Evolutionary conservation across 2,797 vertebrate genomes (phyloP).

Genomic region (Leucoraja ocellata): DNA sequence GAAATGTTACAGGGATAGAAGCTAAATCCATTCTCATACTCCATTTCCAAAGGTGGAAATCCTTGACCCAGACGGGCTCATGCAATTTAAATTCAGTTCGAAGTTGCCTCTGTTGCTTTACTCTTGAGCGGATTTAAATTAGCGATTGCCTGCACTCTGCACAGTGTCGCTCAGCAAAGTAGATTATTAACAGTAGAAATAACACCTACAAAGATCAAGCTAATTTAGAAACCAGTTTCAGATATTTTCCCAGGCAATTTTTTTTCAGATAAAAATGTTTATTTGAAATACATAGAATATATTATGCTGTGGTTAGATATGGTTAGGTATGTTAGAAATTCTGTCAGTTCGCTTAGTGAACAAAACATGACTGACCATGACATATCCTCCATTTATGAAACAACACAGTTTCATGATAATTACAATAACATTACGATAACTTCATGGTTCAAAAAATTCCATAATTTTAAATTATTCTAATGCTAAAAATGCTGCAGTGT

Average conservation of each 20-base stretch:
- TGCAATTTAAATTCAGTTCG: neutral
- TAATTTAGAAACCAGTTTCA: neutral
- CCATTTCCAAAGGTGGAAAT: neutral
- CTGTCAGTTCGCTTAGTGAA: neutral
- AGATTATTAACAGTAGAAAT: neutral
- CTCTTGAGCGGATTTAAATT: neutral
- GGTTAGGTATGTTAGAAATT: neutral
- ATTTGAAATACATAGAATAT: neutral
- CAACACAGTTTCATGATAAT: slow-evolving; percentile 1
- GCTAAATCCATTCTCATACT: neutral
- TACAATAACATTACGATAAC: slow-evolving; percentile 7
- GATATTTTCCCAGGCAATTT: neutral
- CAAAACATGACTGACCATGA: slow-evolving; percentile 16
- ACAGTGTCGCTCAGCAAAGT: neutral
- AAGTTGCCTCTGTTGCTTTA: neutral
- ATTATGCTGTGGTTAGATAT: neutral
- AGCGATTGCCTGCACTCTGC: neutral
- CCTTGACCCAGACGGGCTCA: too few relatives aligned
- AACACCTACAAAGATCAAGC: neutral
- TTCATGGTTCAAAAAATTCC: slow-evolving; percentile 11
- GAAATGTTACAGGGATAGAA: neutral
- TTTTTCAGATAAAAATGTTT: neutral
- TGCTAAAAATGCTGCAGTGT: neutral
- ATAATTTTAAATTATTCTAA: slow-evolving; percentile 24
- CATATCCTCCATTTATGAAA: neutral